Percentiles rank a stretch among this genome's conserved stretches.
These are phyloP conservation scores for Carapus acus DNA, from an alignment of 2,797 vertebrate species.

Conservation along the genomic window DNA sequence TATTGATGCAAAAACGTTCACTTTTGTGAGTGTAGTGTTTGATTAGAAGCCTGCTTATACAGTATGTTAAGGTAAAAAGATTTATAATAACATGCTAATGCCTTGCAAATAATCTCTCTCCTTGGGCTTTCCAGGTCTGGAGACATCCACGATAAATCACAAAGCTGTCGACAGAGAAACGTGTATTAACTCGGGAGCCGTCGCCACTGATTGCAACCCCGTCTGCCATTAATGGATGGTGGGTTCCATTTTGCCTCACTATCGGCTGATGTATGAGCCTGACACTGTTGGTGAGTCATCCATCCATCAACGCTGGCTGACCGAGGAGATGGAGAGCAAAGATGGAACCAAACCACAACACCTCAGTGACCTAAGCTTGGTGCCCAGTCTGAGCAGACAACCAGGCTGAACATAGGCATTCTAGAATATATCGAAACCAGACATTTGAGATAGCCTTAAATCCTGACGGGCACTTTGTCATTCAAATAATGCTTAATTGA, in stretches of 20 bases:
- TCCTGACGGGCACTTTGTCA: too few relatives aligned
- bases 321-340: constrained; percentile 30
- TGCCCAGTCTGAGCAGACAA: not conserved
- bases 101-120: constrained; percentile 1
- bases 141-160: constrained; percentile 29
- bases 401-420: not conserved
- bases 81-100: constrained; percentile 5
- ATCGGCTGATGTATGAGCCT: constrained; percentile 78
- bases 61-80: too few relatives aligned
- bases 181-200: constrained; percentile 17
- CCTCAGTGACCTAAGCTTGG: constrained; percentile 20
- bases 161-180: constrained; percentile 10
- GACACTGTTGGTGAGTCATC: constrained; percentile 73
- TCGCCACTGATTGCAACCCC: constrained; percentile 65
- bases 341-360: constrained; percentile 16
- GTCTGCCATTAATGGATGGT: constrained; percentile 63
- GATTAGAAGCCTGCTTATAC: too few relatives aligned
- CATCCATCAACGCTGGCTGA: constrained; percentile 74
- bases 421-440: too few relatives aligned
- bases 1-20: too few relatives aligned
- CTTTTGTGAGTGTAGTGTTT: too few relatives aligned
- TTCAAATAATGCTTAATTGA: too few relatives aligned
- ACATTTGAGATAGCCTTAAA: too few relatives aligned
- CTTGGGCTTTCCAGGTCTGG: not conserved
- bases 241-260: constrained; percentile 71